Evolutionary conservation across 2,888 invertebrate genomes (phyloP), one percentile per base, ranked within the genome.

Genomic region (Camponotus fellah): DNA sequence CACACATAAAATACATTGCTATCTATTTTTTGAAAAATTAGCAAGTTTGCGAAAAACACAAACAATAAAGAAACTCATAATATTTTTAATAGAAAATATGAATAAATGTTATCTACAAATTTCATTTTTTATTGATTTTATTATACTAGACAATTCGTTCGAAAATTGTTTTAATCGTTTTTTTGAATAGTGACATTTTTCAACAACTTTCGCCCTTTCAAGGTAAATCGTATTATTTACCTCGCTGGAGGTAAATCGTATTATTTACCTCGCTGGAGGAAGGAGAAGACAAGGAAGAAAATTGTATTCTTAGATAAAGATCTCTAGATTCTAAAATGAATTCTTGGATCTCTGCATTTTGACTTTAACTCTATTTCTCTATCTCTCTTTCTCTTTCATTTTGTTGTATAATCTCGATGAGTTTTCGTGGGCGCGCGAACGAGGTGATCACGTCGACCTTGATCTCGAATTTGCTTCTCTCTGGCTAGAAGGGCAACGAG

Each of bases 381-480:
- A 66, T 49, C 37, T 56, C 40, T 46, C 76, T 43, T 21, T 34
- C 46, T 10, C 46, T 40, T 60, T 34, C 62, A 58, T 37, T 53
- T 53, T 79, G 82, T 82, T 76, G 76, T 85, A 72, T 86, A 75
- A 64, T 74, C 37, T 72, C 60, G 49, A 81, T 56, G 62, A 26
- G 46, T 76, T 83, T 69, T 66, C 49, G 66, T 60, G 49, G 58
- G 77, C 77, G 53, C 12, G 17, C 6, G 68, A 75, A 34, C 34
- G 34, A 75, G 86, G 77, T 83, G 85, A 86, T 53, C 53, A 74
- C 26, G 58, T 40, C 83, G 85, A 90, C 90, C 89, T 90, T 90
- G 90, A 90, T 90, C 86, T 88, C 89, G 85, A 90, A 90, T 86
- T 86, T 82, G 66, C 76, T 68, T 58, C 58, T 79, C 58, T 83